Conservation (phyloP, 2,797 vertebrate genomes). For the Erpetoichthys calabaricus region DNA sequence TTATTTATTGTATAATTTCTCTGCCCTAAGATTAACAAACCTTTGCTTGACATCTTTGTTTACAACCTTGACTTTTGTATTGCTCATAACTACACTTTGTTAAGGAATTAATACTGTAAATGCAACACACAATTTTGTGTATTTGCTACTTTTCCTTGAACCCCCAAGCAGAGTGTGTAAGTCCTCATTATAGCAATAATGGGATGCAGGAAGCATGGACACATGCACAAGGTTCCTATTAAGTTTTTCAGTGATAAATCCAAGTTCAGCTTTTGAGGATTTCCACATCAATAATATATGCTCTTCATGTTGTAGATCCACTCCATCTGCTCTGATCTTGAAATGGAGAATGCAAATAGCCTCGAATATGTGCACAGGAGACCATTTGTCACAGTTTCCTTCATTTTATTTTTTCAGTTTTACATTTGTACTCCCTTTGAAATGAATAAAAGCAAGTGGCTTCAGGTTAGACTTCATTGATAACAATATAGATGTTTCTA, state of each 20-base stretch:
- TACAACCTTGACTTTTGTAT: constrained; percentile 1
- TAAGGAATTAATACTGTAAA: constrained; percentile 24
- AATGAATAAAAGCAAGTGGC: too few species aligned
- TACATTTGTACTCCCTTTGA: too few species aligned
- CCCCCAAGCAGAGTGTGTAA: neutral
- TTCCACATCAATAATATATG: too few species aligned
- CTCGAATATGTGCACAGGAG: too few species aligned
- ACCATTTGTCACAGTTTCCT: too few species aligned
- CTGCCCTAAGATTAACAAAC: constrained; percentile 1
- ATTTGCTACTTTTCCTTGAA: neutral
- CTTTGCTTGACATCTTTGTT: constrained; percentile 1
- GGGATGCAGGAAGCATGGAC: neutral
- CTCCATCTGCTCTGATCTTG: too few species aligned
- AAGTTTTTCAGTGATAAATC: neutral
- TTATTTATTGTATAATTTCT: constrained; percentile 1
- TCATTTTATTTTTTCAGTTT: too few species aligned
- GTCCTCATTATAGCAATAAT: neutral
- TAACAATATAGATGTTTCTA: too few species aligned
- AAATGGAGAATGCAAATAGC: too few species aligned
- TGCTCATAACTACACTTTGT: constrained; percentile 2
- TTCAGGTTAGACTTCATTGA: too few species aligned
- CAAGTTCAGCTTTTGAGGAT: too few species aligned
- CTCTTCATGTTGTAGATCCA: too few species aligned
- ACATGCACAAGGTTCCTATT: constrained; percentile 12
- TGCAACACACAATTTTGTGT: constrained; percentile 15